Conservation (phyloP, 2,888 invertebrate species). For the Troides helena region DNA sequence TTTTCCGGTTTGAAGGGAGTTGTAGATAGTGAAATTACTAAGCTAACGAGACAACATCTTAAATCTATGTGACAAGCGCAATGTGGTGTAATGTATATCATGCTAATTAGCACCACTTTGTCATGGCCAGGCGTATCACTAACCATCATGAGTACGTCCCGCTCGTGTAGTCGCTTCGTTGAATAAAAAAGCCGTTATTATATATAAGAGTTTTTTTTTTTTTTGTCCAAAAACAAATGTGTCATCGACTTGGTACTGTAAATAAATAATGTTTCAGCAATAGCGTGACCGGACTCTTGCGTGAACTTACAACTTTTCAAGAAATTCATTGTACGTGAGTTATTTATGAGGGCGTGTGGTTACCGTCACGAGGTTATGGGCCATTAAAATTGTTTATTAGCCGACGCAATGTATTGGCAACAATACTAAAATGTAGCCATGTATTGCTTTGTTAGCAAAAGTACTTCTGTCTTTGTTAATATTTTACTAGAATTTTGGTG, state of each 20-base stretch:
- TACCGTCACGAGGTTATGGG: conserved; percentile 47
- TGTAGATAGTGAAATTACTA: too few species aligned
- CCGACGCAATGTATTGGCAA: conserved; percentile 38
- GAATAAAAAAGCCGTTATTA: too few species aligned
- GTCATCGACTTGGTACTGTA: conserved; percentile 5
- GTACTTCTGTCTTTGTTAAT: not conserved
- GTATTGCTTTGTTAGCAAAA: not conserved
- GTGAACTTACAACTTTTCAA: conserved; percentile 75
- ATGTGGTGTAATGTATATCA: too few species aligned
- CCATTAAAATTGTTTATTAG: conserved; percentile 57
- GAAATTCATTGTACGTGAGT: conserved; percentile 66
- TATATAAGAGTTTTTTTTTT: not conserved
- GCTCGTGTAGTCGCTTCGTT: too few species aligned
- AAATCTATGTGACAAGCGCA: too few species aligned
- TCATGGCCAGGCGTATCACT: too few species aligned
- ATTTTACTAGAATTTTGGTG: not conserved
- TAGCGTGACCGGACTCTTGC: conserved; percentile 70
- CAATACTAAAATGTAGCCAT: conserved; percentile 19
- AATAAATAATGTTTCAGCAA: conserved; percentile 39
- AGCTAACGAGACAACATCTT: too few species aligned
- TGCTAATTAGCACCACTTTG: too few species aligned
- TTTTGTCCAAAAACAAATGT: not conserved
- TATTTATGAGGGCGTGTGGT: conserved; percentile 63
- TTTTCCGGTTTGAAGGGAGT: too few species aligned
- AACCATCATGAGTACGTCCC: too few species aligned